Conservation (phyloP, 2,888 invertebrate species). For the Drosophila tanythrix region DNA sequence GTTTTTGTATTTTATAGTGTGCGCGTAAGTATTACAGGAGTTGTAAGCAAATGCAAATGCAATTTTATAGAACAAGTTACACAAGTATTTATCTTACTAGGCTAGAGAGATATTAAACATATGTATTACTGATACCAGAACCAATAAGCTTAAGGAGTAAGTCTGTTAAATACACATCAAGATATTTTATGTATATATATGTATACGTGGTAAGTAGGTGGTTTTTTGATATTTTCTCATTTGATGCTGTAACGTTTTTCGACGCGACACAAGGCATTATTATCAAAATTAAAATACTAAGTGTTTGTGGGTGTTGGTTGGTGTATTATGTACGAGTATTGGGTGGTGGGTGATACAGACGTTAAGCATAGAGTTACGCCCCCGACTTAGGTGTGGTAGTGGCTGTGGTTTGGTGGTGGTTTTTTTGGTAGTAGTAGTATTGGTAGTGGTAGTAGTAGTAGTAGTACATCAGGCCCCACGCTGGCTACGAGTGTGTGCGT, state of each 20-base stretch:
- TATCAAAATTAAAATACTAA: conserved; percentile 17
- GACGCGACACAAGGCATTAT: conserved; percentile 24
- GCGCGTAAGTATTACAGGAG: conserved; percentile 37
- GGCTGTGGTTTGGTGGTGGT: conserved; percentile 16
- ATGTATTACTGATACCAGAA: conserved; percentile 67
- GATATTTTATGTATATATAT: conserved; percentile 8
- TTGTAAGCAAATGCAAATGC: conserved; percentile 72
- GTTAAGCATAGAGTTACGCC: conserved; percentile 58
- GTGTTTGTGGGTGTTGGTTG: conserved; percentile 12
- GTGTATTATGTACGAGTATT: conserved; percentile 36
- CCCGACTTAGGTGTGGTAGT: conserved; percentile 39
- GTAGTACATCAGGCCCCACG: conserved; percentile 55
- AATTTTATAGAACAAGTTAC: conserved; percentile 67
- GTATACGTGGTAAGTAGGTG: conserved; percentile 33
- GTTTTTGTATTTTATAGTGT: conserved; percentile 8
- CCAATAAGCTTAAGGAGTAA: conserved; percentile 70
- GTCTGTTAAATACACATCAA: conserved; percentile 67
- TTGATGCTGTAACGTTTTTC: conserved; percentile 1
- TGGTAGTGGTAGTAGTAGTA: conserved; percentile 31
- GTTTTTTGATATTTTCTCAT: conserved; percentile 3
- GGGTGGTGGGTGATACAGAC: conserved; percentile 45
- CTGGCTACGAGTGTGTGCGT: conserved; percentile 39
- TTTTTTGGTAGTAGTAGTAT: conserved; percentile 24
- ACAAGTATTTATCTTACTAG: conserved; percentile 60
- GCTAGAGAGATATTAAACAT: conserved; percentile 55